Percentiles rank a stretch among this genome's conserved stretches.
These are phyloP conservation scores for Epinotia nisella DNA, from an alignment of 2,888 invertebrate genomes.

Conservation along the genomic window DNA sequence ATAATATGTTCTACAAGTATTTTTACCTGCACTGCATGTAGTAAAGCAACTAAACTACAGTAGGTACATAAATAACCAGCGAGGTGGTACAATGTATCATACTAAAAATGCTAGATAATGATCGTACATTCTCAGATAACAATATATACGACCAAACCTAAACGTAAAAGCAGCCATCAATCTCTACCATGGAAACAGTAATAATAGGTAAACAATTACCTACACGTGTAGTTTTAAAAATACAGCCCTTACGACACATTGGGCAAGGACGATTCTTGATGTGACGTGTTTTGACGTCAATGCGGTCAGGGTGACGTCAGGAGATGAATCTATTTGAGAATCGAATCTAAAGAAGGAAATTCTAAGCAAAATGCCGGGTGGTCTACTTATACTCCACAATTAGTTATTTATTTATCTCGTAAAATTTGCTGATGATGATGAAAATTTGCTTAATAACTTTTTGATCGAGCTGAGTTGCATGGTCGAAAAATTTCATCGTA, in stretches of 20 bases:
- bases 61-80: neutral
- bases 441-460: neutral
- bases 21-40: neutral
- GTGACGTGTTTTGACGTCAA: conserved; percentile 40
- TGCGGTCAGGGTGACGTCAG: conserved; percentile 41
- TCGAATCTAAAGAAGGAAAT: conserved; percentile 9
- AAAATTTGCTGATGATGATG: no score
- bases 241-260: conserved; percentile 40
- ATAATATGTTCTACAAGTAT: neutral
- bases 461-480: neutral
- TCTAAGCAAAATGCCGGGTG: conserved; percentile 17
- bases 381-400: neutral
- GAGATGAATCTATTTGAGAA: conserved; percentile 39
- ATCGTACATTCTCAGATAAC: conserved; percentile 15
- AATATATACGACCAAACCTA: neutral
- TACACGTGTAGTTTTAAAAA: conserved; percentile 49
- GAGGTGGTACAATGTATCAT: neutral
- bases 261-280: conserved; percentile 35
- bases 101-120: neutral
- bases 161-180: conserved; percentile 15
- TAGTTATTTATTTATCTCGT: no score
- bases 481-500: neutral
- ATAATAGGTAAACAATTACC: conserved; percentile 35
- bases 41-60: neutral
- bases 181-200: conserved; percentile 44